phyloP scores from a whole-genome alignment of 2,113 vertebrate species.

The Chloroceryle aenea region DNA sequence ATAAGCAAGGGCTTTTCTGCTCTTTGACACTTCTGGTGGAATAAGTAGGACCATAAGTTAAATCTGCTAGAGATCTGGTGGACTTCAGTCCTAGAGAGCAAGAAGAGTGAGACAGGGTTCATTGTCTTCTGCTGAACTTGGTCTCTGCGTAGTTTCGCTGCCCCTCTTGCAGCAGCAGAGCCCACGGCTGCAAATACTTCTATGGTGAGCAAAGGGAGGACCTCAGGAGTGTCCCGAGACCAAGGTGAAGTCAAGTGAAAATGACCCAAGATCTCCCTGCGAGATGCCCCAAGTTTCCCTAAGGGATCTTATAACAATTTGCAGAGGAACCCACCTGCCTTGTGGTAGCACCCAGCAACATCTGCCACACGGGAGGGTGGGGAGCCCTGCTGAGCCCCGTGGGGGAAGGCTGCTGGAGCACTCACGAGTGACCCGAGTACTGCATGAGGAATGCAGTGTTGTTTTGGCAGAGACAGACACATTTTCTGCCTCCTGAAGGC shows the following conservation, averaged over 20 bases:
- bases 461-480: background rate
- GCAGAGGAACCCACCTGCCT: background rate
- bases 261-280: background rate
- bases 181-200: background rate
- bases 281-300: background rate
- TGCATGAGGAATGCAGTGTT: rapidly evolving
- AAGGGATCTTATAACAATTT: background rate
- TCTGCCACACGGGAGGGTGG: background rate
- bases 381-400: background rate
- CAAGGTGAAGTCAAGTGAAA: background rate
- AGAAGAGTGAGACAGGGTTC: background rate
- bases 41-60: background rate
- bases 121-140: background rate
- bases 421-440: background rate
- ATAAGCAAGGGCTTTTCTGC: background rate
- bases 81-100: background rate
- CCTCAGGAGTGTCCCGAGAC: background rate
- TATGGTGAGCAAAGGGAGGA: background rate
- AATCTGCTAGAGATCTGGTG: background rate
- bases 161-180: background rate
- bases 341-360: background rate
- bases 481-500: background rate
- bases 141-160: background rate
- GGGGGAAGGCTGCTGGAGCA: background rate
- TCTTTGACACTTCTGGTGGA: background rate